Conservation (phyloP, 2,113 vertebrate genomes). For the Parus major region DNA sequence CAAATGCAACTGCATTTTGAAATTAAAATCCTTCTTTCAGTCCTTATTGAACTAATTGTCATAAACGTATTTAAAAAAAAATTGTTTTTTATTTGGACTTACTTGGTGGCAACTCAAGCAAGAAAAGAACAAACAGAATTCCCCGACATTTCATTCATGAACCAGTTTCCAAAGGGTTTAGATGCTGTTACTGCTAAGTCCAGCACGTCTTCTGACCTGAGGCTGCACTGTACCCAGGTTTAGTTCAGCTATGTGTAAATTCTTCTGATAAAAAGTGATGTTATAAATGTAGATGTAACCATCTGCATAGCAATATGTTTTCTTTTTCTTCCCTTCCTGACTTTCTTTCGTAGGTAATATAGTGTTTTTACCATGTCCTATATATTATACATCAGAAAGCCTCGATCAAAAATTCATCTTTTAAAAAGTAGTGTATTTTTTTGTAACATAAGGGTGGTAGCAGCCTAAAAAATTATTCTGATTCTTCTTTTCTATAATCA, state of each 20-base stretch:
- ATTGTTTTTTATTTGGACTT: neutral
- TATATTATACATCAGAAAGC: neutral
- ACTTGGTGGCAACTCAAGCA: neutral
- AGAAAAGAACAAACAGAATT: neutral
- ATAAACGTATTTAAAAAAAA: neutral
- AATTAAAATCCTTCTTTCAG: neutral
- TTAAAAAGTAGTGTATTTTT: neutral
- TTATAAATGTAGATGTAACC: neutral
- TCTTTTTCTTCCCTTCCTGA: neutral
- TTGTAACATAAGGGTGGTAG: neutral
- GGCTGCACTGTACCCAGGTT: neutral
- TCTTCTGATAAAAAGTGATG: neutral
- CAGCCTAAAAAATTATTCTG: neutral
- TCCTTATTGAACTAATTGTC: neutral
- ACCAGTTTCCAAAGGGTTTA: neutral
- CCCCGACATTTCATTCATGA: neutral
- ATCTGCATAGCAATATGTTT: neutral
- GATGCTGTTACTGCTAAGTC: neutral
- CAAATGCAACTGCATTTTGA: neutral
- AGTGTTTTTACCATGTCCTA: neutral
- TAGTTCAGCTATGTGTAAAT: neutral
- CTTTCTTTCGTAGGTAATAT: neutral
- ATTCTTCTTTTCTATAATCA: neutral
- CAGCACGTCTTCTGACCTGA: neutral
- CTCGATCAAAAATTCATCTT: neutral